Evolutionary conservation across 2,113 vertebrate genomes (phyloP).

Genomic region (Notarius lentiginosus): DNA sequence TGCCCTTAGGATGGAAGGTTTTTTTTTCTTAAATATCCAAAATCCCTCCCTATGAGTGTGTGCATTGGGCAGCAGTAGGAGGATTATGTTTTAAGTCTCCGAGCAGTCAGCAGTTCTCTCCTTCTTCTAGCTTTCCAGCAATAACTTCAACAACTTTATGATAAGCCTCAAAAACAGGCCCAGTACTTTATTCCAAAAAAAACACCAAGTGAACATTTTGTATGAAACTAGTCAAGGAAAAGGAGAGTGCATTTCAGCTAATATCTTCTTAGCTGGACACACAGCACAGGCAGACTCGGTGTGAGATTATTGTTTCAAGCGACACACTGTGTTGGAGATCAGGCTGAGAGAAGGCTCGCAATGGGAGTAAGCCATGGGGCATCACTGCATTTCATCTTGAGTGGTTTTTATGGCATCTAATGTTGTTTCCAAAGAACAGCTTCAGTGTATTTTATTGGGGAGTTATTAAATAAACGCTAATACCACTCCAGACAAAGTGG

Average conservation of each 20-base stretch:
- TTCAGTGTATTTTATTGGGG: neutral
- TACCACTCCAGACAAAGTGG: slow-evolving; percentile 9
- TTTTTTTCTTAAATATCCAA: neutral
- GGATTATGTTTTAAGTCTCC: slow-evolving; percentile 9
- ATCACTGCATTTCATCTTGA: slow-evolving; percentile 13
- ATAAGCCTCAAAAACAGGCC: neutral
- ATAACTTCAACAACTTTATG: neutral
- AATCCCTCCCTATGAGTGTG: neutral
- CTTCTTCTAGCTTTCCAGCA: slow-evolving; percentile 6
- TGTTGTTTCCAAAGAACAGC: slow-evolving; percentile 9
- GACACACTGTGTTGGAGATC: slow-evolving; percentile 10
- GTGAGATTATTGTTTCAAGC: slow-evolving; percentile 19
- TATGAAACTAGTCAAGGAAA: neutral
- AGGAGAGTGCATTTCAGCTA: neutral
- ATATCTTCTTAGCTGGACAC: neutral
- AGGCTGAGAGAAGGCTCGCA: neutral
- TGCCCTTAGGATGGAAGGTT: neutral
- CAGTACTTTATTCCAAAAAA: neutral
- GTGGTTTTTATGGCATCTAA: slow-evolving; percentile 25
- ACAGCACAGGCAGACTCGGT: neutral
- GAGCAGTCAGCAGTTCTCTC: slow-evolving; percentile 18
- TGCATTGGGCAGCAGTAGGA: slow-evolving; percentile 5
- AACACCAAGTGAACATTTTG: neutral
- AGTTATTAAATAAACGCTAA: slow-evolving; percentile 35
- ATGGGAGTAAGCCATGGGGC: slow-evolving; percentile 17